Evolutionary conservation across 2,113 vertebrate species (phyloP), one percentile per base, ranked within the genome.

Genomic region (Bos javanicus): DNA sequence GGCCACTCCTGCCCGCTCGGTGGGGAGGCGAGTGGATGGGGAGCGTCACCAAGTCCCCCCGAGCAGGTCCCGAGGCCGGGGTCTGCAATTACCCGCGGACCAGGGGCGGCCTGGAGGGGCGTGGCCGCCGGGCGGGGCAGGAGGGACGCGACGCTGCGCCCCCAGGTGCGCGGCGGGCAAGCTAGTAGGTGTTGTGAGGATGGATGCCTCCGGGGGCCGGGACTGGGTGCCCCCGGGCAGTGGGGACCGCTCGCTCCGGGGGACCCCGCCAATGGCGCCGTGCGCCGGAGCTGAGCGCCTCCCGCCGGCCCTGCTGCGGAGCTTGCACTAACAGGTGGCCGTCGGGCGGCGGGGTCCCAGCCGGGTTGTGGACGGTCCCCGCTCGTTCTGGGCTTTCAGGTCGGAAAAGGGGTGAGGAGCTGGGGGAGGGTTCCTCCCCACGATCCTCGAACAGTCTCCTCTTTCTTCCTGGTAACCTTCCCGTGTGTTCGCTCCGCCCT

Each of bases 281-380:
- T 14, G 90, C 60, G 57, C 92, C 78, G 5, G 90, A n/a, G 92
- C 67, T 43, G 12, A 3, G 91, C 59, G 71, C 94, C 90, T 90
- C 30, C 25, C 23, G 57, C 50, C n/a, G 2, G 60, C 56, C 92
- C 94, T 5, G 71, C 88, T 59, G 87, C n/a, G 82, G 89, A 93
- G 62, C 92, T 92, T 46, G 64, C 36, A 78, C 76, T 88, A 97
- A 98, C 97, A 98, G 96, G 97, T 97, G 97, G 91, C 76, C 4
- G 57, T 56, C 43, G 83, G 95, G 67, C 89, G 6, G 36, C 43
- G 48, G 54, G 59, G 76, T 14, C 87, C 60, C 48, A 3, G 57
- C 36, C 76, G 25, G 80, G 82, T 17, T 74, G 85, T 15, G 62
- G n/a, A 43, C 64, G 2, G 19, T 33, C 74, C 30, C 80, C 5